Percentiles rank a stretch among this genome's conserved stretches.
Conservation (phyloP, 2,888 invertebrate species). For the Drosophila parthenogenetica region DNA sequence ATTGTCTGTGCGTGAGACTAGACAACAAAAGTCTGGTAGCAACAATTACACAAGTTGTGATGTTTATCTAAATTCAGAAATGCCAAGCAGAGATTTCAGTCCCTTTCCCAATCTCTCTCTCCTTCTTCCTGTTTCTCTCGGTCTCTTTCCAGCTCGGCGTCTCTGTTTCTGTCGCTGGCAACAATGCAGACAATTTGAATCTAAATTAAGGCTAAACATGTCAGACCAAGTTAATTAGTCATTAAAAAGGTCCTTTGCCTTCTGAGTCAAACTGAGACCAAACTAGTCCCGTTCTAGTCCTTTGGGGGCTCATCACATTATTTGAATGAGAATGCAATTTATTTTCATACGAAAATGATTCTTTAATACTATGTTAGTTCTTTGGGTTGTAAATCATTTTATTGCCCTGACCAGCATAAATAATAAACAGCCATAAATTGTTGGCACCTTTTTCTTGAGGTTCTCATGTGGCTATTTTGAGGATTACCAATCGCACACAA, state of each 20-base stretch:
- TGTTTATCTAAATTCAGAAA: conserved; percentile 61
- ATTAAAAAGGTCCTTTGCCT: conserved; percentile 40
- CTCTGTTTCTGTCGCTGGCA: too few relatives aligned
- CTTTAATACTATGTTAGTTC: conserved; percentile 34
- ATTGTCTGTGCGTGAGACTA: conserved; percentile 48
- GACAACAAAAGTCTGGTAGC: conserved; percentile 20
- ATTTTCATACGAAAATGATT: conserved; percentile 43
- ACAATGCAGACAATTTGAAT: conserved; percentile 57
- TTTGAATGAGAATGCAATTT: conserved; percentile 43
- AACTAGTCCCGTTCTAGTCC: background rate
- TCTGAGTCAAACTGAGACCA: background rate
- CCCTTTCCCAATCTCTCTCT: too few relatives aligned
- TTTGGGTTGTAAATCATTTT: conserved; percentile 36
- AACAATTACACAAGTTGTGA: conserved; percentile 65
- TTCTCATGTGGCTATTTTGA: conserved; percentile 11
- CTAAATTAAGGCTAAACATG: conserved; percentile 54
- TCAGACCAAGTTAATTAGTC: conserved; percentile 62
- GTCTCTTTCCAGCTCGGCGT: too few relatives aligned
- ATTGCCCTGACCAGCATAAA: conserved; percentile 48
- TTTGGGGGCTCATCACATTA: conserved; percentile 18
- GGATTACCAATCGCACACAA: conserved; percentile 48
- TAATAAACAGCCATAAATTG: conserved; percentile 62
- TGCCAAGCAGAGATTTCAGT: conserved; percentile 10
- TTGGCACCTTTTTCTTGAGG: conserved; percentile 10
- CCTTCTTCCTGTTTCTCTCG: too few relatives aligned